phyloP scores from a whole-genome alignment of 2,113 vertebrate species.

The Mormyrus iriodes region DNA sequence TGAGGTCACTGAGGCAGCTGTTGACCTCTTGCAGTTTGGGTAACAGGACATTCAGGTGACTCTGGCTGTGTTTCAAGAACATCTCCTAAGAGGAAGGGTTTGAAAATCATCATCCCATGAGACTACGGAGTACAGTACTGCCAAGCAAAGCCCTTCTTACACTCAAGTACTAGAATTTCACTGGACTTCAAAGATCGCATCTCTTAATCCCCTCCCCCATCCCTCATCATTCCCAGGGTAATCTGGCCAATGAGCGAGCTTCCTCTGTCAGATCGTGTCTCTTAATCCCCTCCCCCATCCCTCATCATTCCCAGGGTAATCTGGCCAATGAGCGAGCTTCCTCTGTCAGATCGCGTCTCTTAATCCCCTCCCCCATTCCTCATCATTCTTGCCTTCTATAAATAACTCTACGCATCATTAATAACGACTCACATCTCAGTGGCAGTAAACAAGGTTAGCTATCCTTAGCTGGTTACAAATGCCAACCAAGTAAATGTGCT shows the following conservation, averaged over 20 bases:
- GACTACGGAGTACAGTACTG: not conserved
- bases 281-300: too few relatives aligned
- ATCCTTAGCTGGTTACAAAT: not conserved
- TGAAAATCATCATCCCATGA: not conserved
- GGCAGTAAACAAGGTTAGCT: not conserved
- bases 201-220: too few relatives aligned
- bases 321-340: not conserved
- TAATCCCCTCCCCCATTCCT: not conserved
- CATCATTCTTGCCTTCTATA: not conserved
- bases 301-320: too few relatives aligned
- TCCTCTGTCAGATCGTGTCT: too few relatives aligned
- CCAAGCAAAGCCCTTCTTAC: not conserved
- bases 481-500: not conserved
- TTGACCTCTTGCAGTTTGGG: slow-evolving; percentile 87
- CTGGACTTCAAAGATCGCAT: not conserved
- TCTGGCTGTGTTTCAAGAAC: slow-evolving; percentile 59
- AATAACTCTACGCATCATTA: not conserved
- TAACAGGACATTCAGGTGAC: slow-evolving; percentile 63
- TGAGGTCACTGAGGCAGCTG: slow-evolving; percentile 76
- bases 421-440: not conserved
- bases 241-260: too few relatives aligned
- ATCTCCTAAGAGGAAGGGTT: slow-evolving; percentile 59
- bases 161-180: not conserved
- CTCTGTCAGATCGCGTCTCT: not conserved
- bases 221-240: too few relatives aligned